Evolutionary conservation across 1,140 invertebrate species (phyloP).

Genomic region (Phortica variegata): DNA sequence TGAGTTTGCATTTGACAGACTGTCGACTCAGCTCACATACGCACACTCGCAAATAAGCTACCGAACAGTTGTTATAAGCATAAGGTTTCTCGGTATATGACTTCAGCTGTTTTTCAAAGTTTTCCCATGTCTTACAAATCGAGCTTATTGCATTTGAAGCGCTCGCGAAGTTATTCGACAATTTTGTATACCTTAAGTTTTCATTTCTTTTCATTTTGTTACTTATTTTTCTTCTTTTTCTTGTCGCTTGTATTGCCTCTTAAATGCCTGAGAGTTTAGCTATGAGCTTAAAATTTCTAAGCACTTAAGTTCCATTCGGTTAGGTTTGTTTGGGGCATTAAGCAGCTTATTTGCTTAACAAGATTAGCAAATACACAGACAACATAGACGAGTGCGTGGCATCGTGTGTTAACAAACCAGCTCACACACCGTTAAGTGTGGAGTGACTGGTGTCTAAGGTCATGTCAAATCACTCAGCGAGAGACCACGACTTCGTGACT

Average conservation of each 20-base stretch:
- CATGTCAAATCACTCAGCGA: too few species aligned
- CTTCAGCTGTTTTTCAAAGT: constrained; percentile 43
- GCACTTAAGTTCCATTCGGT: constrained; percentile 30
- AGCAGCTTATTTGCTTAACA: constrained; percentile 42
- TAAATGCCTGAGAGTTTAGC: background rate
- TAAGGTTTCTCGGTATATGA: constrained; percentile 9
- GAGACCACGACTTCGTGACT: too few species aligned
- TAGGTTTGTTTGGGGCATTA: constrained; percentile 24
- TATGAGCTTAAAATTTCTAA: constrained; percentile 40
- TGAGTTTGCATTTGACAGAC: constrained; percentile 25
- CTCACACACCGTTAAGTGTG: too few species aligned
- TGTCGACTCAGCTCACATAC: background rate
- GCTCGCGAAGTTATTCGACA: constrained; percentile 14
- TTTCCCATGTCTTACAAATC: constrained; percentile 48
- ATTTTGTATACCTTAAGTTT: background rate
- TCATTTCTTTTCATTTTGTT: too few species aligned
- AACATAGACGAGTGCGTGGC: too few species aligned
- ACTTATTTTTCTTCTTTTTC: too few species aligned
- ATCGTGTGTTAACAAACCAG: too few species aligned
- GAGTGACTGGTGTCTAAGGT: too few species aligned
- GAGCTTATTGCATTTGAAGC: constrained; percentile 32
- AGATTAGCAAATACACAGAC: constrained; percentile 22
- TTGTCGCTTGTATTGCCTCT: background rate
- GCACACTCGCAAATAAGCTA: too few species aligned
- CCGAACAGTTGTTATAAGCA: background rate